Conservation (phyloP, 92 coral and sea anemone genomes). For the Phenganax subtilis region DNA sequence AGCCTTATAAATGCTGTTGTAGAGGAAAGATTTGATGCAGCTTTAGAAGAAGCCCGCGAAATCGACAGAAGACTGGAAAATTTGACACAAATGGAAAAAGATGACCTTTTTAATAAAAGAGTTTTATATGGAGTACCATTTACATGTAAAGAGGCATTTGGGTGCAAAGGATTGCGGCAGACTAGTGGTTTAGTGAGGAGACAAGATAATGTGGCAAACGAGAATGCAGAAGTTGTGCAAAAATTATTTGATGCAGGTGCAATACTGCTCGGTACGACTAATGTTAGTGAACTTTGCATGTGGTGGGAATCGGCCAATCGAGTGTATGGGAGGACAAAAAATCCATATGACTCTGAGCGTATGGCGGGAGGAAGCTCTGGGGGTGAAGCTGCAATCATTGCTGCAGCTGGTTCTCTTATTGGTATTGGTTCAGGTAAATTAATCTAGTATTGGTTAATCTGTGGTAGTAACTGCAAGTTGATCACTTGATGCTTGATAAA, state of each 20-base stretch:
- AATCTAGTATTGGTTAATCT: neutral
- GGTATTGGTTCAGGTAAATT: conserved; percentile 89
- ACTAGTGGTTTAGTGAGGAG: conserved; percentile 85
- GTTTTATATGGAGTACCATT: conserved; percentile 89
- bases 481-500: neutral
- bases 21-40: conserved; percentile 74
- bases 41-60: conserved; percentile 71
- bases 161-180: conserved; percentile 72
- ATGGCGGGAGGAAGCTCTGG: conserved; percentile 97
- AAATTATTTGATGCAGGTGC: conserved; percentile 78
- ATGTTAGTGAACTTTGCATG: conserved; percentile 93
- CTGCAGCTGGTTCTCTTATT: conserved; percentile 84
- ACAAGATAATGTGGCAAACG: conserved; percentile 53
- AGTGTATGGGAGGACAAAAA: conserved; percentile 79
- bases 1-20: conserved; percentile 73
- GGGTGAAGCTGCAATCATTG: conserved; percentile 91
- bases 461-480: neutral
- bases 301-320: conserved; percentile 97
- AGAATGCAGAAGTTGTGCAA: conserved; percentile 73
- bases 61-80: conserved; percentile 63
- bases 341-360: conserved; percentile 68
- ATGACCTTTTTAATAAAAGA: conserved; percentile 45
- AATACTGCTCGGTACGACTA: conserved; percentile 69
- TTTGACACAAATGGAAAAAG: conserved; percentile 50
- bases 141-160: conserved; percentile 84